Evolutionary conservation across 2,888 invertebrate genomes (phyloP).

Genomic region (Oscheius onirici): DNA sequence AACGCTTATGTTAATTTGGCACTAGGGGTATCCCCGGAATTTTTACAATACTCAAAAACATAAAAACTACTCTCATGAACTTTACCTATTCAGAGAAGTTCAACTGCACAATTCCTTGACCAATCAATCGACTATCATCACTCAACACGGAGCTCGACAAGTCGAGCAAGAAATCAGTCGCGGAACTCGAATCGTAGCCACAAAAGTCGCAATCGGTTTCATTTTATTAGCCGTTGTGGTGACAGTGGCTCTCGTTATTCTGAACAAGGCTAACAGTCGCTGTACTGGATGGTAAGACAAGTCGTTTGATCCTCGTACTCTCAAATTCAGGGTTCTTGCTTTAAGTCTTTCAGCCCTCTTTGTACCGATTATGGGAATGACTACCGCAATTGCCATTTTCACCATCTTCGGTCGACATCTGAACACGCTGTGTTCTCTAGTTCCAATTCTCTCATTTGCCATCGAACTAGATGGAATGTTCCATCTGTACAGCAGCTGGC

Average conservation of each 20-base stretch:
- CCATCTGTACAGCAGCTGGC: conserved; percentile 27
- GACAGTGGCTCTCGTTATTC: background rate
- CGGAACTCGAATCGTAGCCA: conserved; percentile 31
- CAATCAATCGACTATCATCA: conserved; percentile 36
- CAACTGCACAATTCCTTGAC: conserved; percentile 40
- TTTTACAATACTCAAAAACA: too few species aligned
- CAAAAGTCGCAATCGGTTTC: conserved; percentile 2
- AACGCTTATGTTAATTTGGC: too few species aligned
- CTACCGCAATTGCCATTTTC: conserved; percentile 37
- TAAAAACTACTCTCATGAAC: background rate
- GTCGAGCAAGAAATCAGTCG: conserved; percentile 41
- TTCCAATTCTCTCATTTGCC: conserved; percentile 45
- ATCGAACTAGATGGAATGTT: conserved; percentile 22
- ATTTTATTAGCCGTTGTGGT: background rate
- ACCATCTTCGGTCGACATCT: conserved; percentile 38
- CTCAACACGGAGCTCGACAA: conserved; percentile 47
- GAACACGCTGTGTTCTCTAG: conserved; percentile 43
- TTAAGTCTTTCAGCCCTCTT: conserved; percentile 21
- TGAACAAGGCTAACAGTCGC: conserved; percentile 8
- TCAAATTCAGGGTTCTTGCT: conserved; percentile 6
- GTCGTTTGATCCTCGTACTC: too few species aligned
- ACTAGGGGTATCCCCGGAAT: too few species aligned
- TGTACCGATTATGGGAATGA: conserved; percentile 36
- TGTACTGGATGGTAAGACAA: conserved; percentile 15
- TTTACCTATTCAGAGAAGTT: conserved; percentile 34